These are phyloP conservation scores for Enteromius paludinosus DNA, from an alignment of 2,797 vertebrate genomes.

Conservation along the genomic window DNA sequence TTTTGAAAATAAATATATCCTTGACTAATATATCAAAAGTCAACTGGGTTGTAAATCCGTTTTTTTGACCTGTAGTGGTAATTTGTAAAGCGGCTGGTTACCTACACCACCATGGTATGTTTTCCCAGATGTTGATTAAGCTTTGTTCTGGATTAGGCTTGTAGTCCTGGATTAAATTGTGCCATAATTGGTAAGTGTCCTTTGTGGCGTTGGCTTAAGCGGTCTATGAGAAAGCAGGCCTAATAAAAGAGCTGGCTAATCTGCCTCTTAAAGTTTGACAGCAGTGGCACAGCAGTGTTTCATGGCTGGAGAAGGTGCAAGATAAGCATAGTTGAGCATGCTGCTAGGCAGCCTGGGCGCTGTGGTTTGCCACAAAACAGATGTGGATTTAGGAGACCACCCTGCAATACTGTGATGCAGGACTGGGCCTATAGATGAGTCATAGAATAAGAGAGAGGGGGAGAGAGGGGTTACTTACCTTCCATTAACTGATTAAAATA, in stretches of 20 bases:
- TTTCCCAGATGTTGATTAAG: slow-evolving; percentile 7
- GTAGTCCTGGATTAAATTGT: slow-evolving; percentile 26
- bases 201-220: slow-evolving; percentile 37
- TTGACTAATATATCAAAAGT: neutral
- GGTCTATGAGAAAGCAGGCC: slow-evolving; percentile 14
- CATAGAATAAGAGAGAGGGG: slow-evolving; percentile 54
- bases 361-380: slow-evolving; percentile 54
- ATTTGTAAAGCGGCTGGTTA: neutral
- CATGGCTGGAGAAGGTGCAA: slow-evolving; percentile 48
- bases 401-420: slow-evolving; percentile 47
- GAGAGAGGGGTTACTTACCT: slow-evolving; percentile 23
- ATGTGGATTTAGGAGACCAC: slow-evolving; percentile 56
- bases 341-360: slow-evolving; percentile 35
- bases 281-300: slow-evolving; percentile 36
- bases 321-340: slow-evolving; percentile 53
- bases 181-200: slow-evolving; percentile 15
- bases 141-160: slow-evolving; percentile 6
- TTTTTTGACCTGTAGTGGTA: neutral
- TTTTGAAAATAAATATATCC: neutral
- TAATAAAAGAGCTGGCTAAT: slow-evolving; percentile 49
- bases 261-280: slow-evolving; percentile 47
- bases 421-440: slow-evolving; percentile 52
- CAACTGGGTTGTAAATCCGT: neutral
- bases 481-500: slow-evolving; percentile 24
- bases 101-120: neutral